Base-by-base conservation (phyloP, 53 echinoderm and acorn worm genomes). In the Echinometra lucunter region DNA sequence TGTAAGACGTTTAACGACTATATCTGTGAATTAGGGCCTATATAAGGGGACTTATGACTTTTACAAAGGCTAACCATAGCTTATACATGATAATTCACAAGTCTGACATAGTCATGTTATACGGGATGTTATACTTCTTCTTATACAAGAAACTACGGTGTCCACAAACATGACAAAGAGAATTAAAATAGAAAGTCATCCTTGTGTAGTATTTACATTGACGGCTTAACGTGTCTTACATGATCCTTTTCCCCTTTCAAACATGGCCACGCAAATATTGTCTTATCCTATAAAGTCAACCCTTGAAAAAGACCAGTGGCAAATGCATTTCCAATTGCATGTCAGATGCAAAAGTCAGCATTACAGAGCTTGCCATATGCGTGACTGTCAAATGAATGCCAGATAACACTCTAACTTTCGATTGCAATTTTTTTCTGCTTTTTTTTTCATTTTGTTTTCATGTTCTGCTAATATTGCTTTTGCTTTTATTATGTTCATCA, bases 101-200 rank as follows among this genome's bases (percentile, higher is more conserved):
- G 53, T 13, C 53, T 53, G n/a, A n/a, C n/a, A n/a, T n/a, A n/a
- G n/a, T n/a, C n/a, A n/a, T n/a, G n/a, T n/a, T n/a, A n/a, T n/a
- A n/a, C n/a, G n/a, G n/a, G n/a, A n/a, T n/a, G n/a, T n/a, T 13
- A 53, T 53, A 4, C 35, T 11, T 42, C 19, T 40, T 40, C 21
- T 38, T 78, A 19, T 40, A 40, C 42, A 19, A 15, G 78, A 78
- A 78, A 38, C 78, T 69, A 30, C 19, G 10, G 78, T 78, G 78
- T 78, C n/a, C 42, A 16, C 19, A 38, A n/a, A n/a, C n/a, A n/a
- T n/a, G n/a, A n/a, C n/a, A n/a, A 78, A 78, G 37, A 78, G 78
- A 78, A 78, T 17, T 78, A 78, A 78, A 38, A 78, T 38, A 78
- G 78, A 78, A 78, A 40, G 78, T 78, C 78, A 78, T 78, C 78